phyloP scores from a whole-genome alignment of 2,888 invertebrate species.

The Chydorus sphaericus region DNA sequence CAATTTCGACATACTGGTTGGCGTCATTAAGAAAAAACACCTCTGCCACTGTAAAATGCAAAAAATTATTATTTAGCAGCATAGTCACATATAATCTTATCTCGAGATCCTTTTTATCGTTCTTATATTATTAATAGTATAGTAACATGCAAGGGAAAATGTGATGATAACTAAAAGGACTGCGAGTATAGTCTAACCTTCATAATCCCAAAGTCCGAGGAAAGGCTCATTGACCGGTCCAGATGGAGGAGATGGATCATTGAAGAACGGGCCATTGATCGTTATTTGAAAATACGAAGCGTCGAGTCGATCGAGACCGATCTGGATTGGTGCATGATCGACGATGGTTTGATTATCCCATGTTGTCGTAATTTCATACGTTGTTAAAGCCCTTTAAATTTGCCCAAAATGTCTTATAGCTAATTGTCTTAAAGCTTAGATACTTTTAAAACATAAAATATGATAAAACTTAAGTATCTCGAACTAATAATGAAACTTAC shows the following conservation, averaged over 20 bases:
- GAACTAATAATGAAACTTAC: too few relatives aligned
- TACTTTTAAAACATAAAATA: too few relatives aligned
- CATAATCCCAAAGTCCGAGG: constrained; percentile 31
- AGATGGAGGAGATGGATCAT: constrained; percentile 27
- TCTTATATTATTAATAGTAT: background rate
- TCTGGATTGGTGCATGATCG: constrained; percentile 18
- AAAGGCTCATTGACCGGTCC: constrained; percentile 27
- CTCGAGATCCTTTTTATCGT: background rate
- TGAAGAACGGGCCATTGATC: constrained; percentile 29
- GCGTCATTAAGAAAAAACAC: constrained; percentile 35
- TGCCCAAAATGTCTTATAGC: too few relatives aligned
- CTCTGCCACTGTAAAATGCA: constrained; percentile 30
- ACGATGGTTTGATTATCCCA: constrained; percentile 18
- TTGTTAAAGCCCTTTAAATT: too few relatives aligned
- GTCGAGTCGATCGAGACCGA: constrained; percentile 17
- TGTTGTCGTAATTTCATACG: constrained; percentile 14
- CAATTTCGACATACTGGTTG: constrained; percentile 35
- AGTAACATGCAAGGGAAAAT: too few relatives aligned
- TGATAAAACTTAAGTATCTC: too few relatives aligned
- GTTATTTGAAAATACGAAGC: constrained; percentile 18
- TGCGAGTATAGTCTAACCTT: constrained; percentile 25
- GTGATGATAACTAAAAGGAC: background rate
- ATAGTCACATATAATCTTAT: background rate
- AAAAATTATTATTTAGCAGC: background rate
- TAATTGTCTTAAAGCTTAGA: too few relatives aligned